Base-by-base conservation (phyloP, 2,888 invertebrate genomes). In the Bedellia somnulentella region DNA sequence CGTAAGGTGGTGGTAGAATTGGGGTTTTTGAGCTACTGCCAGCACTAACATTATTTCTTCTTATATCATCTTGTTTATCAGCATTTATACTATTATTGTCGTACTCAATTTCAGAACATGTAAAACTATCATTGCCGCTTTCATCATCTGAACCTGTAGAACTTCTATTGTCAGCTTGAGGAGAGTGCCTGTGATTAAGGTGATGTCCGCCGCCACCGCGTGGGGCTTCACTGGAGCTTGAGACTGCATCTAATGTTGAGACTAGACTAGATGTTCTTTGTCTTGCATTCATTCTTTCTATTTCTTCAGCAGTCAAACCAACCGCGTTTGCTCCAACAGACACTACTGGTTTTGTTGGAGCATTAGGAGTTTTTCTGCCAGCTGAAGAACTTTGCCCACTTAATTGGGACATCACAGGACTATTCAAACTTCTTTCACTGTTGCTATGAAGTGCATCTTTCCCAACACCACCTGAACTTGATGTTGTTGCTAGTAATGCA, bases 51-150 rank as follows among this genome's bases (percentile, higher is more conserved):
- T 80, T 82, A 38, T 55, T 66, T 44, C 81, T 77, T 35, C 82
- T 70, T 23, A 82, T 79, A 42, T 80, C 81, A 42, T 83, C 83
- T 34, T 80, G 76, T 51, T 90, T 89, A 50, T 89, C 89, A 10
- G 89, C 89, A 31, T 83, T 86, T 37, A 90, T 73, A 47, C 89
- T 89, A 48, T 90, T 89, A 53, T 93, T 93, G 50, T 95, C 95
- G 57, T 94, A 95, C 61, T 97, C 97, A 53, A 95, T 95, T 75
- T 96, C 96, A 1, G 96, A 96, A 70, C 96, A 97, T 8, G 96
- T 97, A 71, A 97, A 97, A 45, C 95, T 95, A 56, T 97, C 96
- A 64, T 96, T 94, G 39, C 87, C 87, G 62, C 95, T 95, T 57
- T 95, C 95, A 46, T 94, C 91, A 6, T 94, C 90, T 5, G 89